phyloP scores from a whole-genome alignment of 2,797 vertebrate species.

The Lithobates sylvaticus region DNA sequence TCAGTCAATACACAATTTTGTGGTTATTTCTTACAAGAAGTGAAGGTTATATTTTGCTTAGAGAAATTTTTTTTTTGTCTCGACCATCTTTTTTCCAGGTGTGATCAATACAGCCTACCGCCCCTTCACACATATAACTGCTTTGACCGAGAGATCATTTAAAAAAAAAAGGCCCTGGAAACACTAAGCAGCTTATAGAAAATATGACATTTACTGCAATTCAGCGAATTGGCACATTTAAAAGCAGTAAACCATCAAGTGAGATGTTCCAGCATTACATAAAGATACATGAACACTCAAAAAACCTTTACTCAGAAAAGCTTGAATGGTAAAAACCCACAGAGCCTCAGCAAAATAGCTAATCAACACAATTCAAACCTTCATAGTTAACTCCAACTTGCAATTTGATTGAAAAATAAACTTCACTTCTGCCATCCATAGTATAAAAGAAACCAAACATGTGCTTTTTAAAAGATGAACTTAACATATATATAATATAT shows the following conservation, averaged over 20 bases:
- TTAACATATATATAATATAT: neutral
- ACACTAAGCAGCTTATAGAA: slow-evolving; percentile 60
- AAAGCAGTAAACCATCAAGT: slow-evolving; percentile 58
- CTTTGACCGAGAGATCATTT: slow-evolving; percentile 55
- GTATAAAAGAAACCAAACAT: neutral
- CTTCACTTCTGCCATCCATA: neutral
- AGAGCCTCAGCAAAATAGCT: neutral
- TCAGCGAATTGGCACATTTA: slow-evolving; percentile 55
- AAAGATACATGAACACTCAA: slow-evolving; percentile 18
- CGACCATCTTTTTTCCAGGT: slow-evolving; percentile 37
- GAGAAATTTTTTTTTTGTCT: slow-evolving; percentile 30
- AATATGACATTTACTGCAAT: slow-evolving; percentile 61
- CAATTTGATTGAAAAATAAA: neutral
- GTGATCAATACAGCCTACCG: slow-evolving; percentile 52
- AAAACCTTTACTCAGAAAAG: slow-evolving; percentile 35
- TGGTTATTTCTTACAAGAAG: slow-evolving; percentile 9
- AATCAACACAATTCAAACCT: slow-evolving; percentile 28
- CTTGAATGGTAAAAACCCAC: slow-evolving; percentile 27
- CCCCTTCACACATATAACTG: slow-evolving; percentile 46
- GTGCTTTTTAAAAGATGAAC: too few species aligned
- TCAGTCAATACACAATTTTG: slow-evolving; percentile 11
- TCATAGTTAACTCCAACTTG: slow-evolving; percentile 3
- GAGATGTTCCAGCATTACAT: slow-evolving; percentile 50
- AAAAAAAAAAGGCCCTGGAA: slow-evolving; percentile 50
- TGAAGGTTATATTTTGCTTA: slow-evolving; percentile 45